Conservation (phyloP, 2,113 vertebrate species). For the Channa argus region DNA sequence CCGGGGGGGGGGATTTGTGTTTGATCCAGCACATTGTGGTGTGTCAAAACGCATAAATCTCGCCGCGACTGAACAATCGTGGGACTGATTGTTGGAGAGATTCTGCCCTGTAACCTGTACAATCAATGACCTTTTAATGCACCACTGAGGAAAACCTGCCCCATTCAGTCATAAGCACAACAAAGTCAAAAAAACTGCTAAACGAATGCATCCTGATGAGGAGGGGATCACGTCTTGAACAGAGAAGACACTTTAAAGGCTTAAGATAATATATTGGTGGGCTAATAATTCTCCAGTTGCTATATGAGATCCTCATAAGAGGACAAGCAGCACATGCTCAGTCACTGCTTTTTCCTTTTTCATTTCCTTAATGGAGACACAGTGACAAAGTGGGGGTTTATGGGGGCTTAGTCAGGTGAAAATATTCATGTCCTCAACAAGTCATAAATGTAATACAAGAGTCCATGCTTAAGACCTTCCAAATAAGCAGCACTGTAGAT, state of each 20-base stretch:
- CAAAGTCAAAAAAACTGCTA: no score
- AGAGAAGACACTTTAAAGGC: conserved; percentile 40
- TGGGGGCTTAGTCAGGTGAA: conserved; percentile 50
- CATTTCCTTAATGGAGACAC: conserved; percentile 76
- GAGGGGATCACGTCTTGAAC: conserved; percentile 9
- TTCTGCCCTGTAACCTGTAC: no score
- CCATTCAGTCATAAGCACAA: no score
- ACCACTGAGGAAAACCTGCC: no score
- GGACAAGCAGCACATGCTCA: conserved; percentile 59
- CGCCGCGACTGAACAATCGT: no score
- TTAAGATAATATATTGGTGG: conserved; percentile 49
- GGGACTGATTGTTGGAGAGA: no score
- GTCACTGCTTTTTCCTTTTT: conserved; percentile 54
- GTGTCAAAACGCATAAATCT: no score
- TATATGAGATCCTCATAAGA: conserved; percentile 70
- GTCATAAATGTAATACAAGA: conserved; percentile 54
- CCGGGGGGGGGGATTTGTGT: no score
- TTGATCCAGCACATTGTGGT: no score
- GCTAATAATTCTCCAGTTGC: conserved; percentile 57
- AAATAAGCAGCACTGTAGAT: conserved; percentile 31
- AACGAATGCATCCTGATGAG: conserved; percentile 11
- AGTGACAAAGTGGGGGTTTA: conserved; percentile 56
- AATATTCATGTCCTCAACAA: conserved; percentile 62
- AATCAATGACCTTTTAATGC: no score
- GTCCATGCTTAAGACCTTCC: conserved; percentile 27